Percentiles rank a stretch among this genome's conserved stretches.
Conservation (phyloP, 2,113 vertebrate species). For the Tachuris rubrigastra region DNA sequence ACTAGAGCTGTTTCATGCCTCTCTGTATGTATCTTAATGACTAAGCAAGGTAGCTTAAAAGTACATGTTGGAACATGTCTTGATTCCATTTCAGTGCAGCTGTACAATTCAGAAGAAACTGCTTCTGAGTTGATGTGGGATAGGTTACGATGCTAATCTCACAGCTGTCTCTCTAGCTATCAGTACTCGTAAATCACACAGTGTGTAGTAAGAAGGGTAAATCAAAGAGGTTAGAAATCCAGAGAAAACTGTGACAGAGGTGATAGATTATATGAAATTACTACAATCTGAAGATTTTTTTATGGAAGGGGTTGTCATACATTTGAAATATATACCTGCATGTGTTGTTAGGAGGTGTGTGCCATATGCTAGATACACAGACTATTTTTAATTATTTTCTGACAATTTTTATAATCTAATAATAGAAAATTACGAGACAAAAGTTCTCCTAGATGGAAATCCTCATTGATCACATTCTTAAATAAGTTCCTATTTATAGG, state of each 20-base stretch:
- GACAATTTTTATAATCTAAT: not conserved
- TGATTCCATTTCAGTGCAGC: constrained; percentile 40
- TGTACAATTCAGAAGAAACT: constrained; percentile 40
- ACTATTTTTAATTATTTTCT: not conserved
- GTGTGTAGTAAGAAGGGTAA: constrained; percentile 60
- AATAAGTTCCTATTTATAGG: not conserved
- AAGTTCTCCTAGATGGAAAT: not conserved
- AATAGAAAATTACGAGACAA: not conserved
- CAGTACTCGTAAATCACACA: constrained; percentile 65
- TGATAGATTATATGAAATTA: constrained; percentile 67
- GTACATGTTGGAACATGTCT: not conserved
- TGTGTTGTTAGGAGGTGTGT: not conserved
- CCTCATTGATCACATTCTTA: not conserved
- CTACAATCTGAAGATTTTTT: constrained; percentile 55
- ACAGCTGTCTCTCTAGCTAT: constrained; percentile 51
- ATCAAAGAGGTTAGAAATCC: constrained; percentile 67
- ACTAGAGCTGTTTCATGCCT: not conserved
- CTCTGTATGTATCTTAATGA: not conserved
- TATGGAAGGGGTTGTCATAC: constrained; percentile 38
- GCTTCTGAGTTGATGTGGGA: constrained; percentile 30
- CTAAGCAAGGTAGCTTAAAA: constrained; percentile 12
- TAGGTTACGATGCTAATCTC: constrained; percentile 62
- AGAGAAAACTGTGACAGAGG: constrained; percentile 65
- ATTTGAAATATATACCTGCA: constrained; percentile 57
- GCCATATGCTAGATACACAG: not conserved